Evolutionary conservation across 2,888 invertebrate species (phyloP).

Genomic region (Lypha dubia): DNA sequence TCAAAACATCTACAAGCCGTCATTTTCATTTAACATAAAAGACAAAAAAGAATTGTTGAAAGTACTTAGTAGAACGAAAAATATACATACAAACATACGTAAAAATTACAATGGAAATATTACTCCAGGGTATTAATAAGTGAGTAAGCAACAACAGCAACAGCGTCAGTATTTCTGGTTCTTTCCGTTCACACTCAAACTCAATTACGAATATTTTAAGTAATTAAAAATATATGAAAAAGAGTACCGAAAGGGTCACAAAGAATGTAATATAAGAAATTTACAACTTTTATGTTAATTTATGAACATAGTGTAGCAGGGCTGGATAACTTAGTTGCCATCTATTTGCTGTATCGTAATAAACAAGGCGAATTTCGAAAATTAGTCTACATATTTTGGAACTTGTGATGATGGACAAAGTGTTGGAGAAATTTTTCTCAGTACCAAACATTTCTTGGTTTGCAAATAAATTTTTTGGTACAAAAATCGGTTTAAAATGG

Average conservation of each 20-base stretch:
- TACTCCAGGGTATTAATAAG: slow-evolving; percentile 24
- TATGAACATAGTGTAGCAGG: too few relatives aligned
- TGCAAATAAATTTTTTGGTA: too few relatives aligned
- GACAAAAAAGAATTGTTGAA: neutral
- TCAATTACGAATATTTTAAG: slow-evolving; percentile 14
- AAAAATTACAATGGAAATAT: neutral
- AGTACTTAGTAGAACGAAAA: neutral
- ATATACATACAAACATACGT: too few relatives aligned
- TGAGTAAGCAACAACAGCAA: slow-evolving; percentile 34
- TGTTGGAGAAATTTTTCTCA: too few relatives aligned
- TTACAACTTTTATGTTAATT: too few relatives aligned
- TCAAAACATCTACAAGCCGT: neutral
- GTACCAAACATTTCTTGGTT: too few relatives aligned
- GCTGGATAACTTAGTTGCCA: neutral
- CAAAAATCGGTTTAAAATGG: too few relatives aligned
- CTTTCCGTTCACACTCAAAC: neutral
- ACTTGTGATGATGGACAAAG: too few relatives aligned
- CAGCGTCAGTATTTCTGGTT: neutral
- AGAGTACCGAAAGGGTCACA: slow-evolving; percentile 23
- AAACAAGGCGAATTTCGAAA: too few relatives aligned
- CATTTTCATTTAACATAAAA: neutral
- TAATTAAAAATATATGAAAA: neutral
- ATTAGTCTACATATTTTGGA: too few relatives aligned
- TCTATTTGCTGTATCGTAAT: neutral
- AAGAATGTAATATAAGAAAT: slow-evolving; percentile 1